Percentiles rank a stretch among this genome's conserved stretches.
Conservation (phyloP, 2,888 invertebrate genomes). For the Creontiades dilutus region DNA sequence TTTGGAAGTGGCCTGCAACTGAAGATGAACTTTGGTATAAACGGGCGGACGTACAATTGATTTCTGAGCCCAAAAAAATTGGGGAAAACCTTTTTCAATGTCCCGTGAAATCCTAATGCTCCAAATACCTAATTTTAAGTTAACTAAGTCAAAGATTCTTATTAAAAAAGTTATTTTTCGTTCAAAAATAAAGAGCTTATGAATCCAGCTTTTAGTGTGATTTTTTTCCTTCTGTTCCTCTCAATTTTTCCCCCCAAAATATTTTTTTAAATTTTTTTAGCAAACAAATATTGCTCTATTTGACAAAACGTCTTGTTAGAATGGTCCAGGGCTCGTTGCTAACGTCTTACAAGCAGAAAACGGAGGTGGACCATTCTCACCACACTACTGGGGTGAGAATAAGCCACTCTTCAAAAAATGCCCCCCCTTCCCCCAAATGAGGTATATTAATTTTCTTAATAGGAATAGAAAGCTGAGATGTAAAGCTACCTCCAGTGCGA, state of each 20-base stretch:
- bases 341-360: not conserved
- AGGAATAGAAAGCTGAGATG: constrained; percentile 7
- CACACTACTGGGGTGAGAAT: not conserved
- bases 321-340: not conserved
- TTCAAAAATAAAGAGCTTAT: too few species aligned
- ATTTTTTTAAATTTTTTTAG: too few species aligned
- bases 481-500: constrained; percentile 3
- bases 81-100: not conserved
- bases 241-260: too few species aligned
- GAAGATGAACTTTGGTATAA: not conserved
- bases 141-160: too few species aligned
- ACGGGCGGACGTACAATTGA: not conserved
- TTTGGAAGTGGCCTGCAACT: not conserved
- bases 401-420: not conserved
- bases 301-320: not conserved
- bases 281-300: not conserved
- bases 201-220: too few species aligned
- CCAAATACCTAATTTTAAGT: too few species aligned
- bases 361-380: not conserved
- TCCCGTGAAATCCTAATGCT: not conserved
- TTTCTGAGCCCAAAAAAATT: not conserved
- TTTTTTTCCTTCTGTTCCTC: too few species aligned
- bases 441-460: not conserved
- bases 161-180: too few species aligned
- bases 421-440: not conserved